Evolutionary conservation across 2,888 invertebrate species (phyloP), one percentile per base, ranked within the genome.

Genomic region (Prenolepis imparis): DNA sequence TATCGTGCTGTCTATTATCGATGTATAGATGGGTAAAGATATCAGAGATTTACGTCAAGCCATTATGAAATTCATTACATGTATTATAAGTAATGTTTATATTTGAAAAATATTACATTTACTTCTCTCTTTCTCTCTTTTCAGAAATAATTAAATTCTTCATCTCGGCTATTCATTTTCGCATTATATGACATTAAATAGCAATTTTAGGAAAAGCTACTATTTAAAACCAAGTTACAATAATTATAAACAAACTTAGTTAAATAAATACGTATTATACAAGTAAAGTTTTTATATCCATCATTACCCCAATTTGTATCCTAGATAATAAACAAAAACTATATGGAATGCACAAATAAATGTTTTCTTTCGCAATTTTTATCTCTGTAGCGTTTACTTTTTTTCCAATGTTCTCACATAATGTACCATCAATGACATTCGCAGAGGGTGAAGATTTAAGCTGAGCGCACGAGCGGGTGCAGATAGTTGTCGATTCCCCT

Each of bases 401-500:
- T 57, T 68, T 28, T 41, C 39, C 63, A 41, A 11, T 39, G 21
- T 41, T n/a, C 15, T 68, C 28, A 18, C 55, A n/a, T 32, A 28
- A 77, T 24, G 67, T 67, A 44, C 32, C 78, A 44, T 70, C 12
- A 21, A 21, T 21, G 39, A 67, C 77, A 28, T 67, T 41, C 41
- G 41, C 59, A 72, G 70, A 44, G 72, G 24, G 21, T 18, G 64
- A 15, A 66, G 66, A 68, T 24, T 15, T 52, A 68, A 55, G 68
- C 68, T 18, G 73, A 44, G 41, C 57, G 67, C 78, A 72, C 72
- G 36, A 80, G 44, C 57, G 78, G 59, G n/a, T 59, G 73, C 70
- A 44, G 59, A 80, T 80, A 72, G 59, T 80, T 72, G 78, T 80
- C 78, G 81, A 82, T 73, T 70, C 77, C 72, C 59, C 72, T 80